Conservation (phyloP, 2,113 vertebrate species). For the Apodemus sylvaticus region DNA sequence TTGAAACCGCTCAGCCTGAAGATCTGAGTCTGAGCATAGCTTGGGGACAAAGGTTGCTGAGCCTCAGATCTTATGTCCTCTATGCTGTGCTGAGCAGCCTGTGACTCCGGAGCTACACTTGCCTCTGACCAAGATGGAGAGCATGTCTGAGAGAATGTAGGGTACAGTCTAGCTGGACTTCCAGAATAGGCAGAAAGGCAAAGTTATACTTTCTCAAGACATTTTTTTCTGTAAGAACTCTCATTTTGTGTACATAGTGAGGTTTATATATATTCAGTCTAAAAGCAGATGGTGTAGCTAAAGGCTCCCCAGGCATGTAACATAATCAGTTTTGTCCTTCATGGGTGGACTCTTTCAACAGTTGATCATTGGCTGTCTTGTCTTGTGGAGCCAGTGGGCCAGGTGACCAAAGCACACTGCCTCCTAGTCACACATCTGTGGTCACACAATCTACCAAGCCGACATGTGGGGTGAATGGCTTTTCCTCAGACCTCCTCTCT, state of each 20-base stretch:
- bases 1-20: neutral
- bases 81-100: fast-evolving
- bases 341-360: fast-evolving
- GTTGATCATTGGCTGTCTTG: neutral
- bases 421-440: fast-evolving
- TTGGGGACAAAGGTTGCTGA: neutral
- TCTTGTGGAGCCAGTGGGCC: no score
- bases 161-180: neutral
- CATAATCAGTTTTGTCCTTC: fast-evolving
- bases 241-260: neutral
- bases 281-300: fast-evolving
- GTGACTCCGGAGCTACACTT: neutral
- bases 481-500: neutral
- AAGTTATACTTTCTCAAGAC: neutral
- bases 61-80: neutral
- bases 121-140: neutral
- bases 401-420: neutral
- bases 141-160: neutral
- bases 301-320: neutral
- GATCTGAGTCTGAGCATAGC: neutral
- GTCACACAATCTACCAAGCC: neutral
- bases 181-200: neutral
- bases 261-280: neutral
- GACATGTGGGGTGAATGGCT: fast-evolving
- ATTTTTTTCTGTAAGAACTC: neutral